Base-by-base conservation (phyloP, 2,888 invertebrate species). In the Podabrus alpinus region DNA sequence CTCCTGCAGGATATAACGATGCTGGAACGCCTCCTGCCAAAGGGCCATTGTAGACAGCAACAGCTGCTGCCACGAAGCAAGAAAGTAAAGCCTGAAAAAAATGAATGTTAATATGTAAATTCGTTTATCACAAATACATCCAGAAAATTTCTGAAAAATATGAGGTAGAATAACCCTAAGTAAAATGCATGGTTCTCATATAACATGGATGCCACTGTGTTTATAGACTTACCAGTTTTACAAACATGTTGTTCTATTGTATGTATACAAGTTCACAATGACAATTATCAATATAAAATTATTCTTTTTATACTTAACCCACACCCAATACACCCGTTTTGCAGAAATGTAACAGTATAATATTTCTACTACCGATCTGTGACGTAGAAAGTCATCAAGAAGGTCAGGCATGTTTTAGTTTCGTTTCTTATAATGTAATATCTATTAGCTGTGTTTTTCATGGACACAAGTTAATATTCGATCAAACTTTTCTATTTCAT, bases 211-310 rank as follows among this genome's bases (percentile, higher is more conserved):
- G 74, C 64, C 69, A 75, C n/a, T 45, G n/a, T 45, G n/a, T 5
- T n/a, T n/a, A 7, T 45, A 73, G 73, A 86, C 87, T 86, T 85
- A 87, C 87, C 87, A 87, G 86, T 86, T 87, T 87, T 86, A 86
- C 86, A 82, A 87, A 87, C 87, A 87, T 86, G 85, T 86, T 85
- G 85, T 80, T 81, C 80, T 73, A 64, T 16, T 78, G 81, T 80
- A 80, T 81, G n/a, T n/a, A 83, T 82, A 84, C 82, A 82, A 83
- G 80, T 83, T 83, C 81, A 84, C 82, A 83, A 80, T 85, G 83
- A 80, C 79, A 81, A 83, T 83, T 21, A 64, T 64, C 81, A 81
- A 82, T 83, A 83, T 81, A 83, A 84, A 84, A 81, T 82, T 81
- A 78, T 81, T 78, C 79, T 81, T 84, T 86, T 83, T 86, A 86